phyloP scores from a whole-genome alignment of 37 sponge, comb jelly and placozoan species.

The Beroe forskalii region DNA sequence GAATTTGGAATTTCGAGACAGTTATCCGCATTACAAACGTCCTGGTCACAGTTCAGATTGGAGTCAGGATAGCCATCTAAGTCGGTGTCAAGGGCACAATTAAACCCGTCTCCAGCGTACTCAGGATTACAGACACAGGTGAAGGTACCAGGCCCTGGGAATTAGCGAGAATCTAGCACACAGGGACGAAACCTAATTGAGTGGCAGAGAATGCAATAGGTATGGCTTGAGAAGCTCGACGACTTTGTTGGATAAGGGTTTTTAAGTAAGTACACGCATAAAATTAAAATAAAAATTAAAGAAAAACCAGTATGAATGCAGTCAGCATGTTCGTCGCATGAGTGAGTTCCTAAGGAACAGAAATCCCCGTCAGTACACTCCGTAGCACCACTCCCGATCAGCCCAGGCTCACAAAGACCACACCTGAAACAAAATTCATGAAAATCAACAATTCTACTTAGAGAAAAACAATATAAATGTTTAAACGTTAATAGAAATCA shows the following conservation, averaged over 20 bases:
- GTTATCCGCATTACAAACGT: conserved; percentile 71
- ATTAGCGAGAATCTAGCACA: neutral
- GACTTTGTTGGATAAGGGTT: too few species aligned
- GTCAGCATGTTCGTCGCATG: conserved; percentile 70
- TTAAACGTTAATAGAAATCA: too few species aligned
- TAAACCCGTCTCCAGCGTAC: conserved; percentile 72
- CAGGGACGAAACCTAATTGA: too few species aligned
- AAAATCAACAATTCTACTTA: too few species aligned
- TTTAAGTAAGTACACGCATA: too few species aligned
- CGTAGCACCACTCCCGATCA: conserved; percentile 69
- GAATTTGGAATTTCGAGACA: conserved; percentile 75
- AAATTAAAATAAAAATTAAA: too few species aligned
- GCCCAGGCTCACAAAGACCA: conserved; percentile 77
- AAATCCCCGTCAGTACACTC: conserved; percentile 75
- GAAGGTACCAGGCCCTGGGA: neutral
- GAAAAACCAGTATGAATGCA: conserved; percentile 69
- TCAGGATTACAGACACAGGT: conserved; percentile 67
- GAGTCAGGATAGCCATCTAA: conserved; percentile 79
- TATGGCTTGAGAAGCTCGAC: too few species aligned
- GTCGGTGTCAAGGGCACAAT: conserved; percentile 77
- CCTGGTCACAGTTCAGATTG: conserved; percentile 32
- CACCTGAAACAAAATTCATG: conserved; percentile 73
- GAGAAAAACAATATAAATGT: too few species aligned
- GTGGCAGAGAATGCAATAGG: too few species aligned
- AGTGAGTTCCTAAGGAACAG: conserved; percentile 71